Conservation (phyloP, 2,113 vertebrate genomes). For the Dasypus novemcinctus region DNA sequence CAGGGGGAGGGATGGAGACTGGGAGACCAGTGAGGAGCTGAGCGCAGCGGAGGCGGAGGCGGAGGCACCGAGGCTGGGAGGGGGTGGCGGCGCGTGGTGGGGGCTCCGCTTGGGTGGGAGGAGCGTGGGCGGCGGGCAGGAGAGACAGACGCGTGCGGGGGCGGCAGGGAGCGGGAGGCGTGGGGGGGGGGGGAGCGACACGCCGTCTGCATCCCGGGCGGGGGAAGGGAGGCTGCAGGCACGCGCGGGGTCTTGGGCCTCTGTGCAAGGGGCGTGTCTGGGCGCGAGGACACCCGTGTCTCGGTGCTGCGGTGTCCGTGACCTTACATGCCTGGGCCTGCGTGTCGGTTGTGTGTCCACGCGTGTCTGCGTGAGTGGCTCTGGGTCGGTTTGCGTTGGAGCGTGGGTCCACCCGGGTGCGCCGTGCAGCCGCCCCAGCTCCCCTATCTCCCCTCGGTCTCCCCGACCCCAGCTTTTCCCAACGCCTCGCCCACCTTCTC, state of each 20-base stretch:
- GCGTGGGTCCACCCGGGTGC: not conserved
- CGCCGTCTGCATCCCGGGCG: not conserved
- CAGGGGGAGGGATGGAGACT: not conserved
- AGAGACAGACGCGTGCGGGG: conserved; percentile 39
- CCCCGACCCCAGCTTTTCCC: no score
- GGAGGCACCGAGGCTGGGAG: not conserved
- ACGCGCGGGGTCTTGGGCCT: not conserved
- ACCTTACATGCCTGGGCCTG: not conserved
- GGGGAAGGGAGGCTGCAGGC: conserved; percentile 15
- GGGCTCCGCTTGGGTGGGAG: not conserved
- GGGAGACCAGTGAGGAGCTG: not conserved
- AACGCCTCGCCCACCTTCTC: not conserved
- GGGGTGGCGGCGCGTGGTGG: not conserved
- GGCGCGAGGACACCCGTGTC: not conserved
- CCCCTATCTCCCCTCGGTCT: not conserved
- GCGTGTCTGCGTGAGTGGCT: not conserved
- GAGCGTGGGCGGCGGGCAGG: conserved; percentile 51
- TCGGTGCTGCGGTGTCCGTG: not conserved
- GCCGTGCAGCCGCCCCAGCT: not conserved
- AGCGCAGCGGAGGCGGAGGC: not conserved
- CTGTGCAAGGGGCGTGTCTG: not conserved
- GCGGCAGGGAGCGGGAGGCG: not conserved
- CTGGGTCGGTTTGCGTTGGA: not conserved
- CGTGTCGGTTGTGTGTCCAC: not conserved
- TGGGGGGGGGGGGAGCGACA: not conserved